Evolutionary conservation across 2,888 invertebrate genomes (phyloP), one percentile per base, ranked within the genome.

Genomic region (Plebejus melissa): DNA sequence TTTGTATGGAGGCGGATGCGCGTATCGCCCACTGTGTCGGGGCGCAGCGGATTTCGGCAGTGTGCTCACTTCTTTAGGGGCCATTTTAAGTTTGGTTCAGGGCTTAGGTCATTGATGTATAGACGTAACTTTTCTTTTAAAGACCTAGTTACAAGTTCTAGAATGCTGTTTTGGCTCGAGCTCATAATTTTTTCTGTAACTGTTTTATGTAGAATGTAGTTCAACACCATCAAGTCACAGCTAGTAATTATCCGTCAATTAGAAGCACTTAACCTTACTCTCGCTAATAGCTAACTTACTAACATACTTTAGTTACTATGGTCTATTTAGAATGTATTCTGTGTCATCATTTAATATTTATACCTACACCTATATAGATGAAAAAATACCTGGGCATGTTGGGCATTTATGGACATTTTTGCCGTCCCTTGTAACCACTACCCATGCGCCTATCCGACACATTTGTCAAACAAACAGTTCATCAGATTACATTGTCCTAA

Each of bases 221-320:
- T 22, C 65, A 54, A 65, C 32, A 28, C 13, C 11, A 65, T 60
- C 4, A 4, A 28, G 28, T 65, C 54, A 16, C 54, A 65, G 7
- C 65, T 65, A 36, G 65, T 65, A 65, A 65, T 65, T 65, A 65
- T 36, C 32, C 0, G 6, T 65, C 36, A 65, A 65, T 65, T 65
- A 65, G 65, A 65, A 16, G 16, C 65, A 36, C 65, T 65, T 32
- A 32, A 65, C 60, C 60, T 60, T 60, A 60, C 60, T 22, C 9
- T 22, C 9, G 22, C 32, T 65, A 36, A 36, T 65, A 36, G 65
- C 13, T 36, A 65, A 16, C 65, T 65, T 36, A 65, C 16, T 65
- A 36, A 65, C 65, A 65, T 65, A 65, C 65, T 65, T 65, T 36
- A 65, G 65, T 65, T 65, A 65, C 1, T 36, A 65, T 65, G 65